Base-by-base conservation (phyloP, 2,113 vertebrate species). In the Phylloscopus whistleri region DNA sequence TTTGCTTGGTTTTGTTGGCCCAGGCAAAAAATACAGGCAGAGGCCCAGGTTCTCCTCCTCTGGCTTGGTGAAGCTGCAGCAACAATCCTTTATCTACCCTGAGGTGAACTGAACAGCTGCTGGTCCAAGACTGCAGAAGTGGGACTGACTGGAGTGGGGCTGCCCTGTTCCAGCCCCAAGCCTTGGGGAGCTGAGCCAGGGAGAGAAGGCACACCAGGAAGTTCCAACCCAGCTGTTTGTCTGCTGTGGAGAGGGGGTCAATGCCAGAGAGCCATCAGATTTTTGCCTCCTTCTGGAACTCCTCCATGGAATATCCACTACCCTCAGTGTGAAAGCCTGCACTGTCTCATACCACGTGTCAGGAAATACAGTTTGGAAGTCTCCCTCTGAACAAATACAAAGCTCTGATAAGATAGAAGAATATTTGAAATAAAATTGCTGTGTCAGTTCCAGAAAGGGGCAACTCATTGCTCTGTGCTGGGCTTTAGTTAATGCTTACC, bases 311-410 rank as follows among this genome's bases (percentile, higher is more conserved):
- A 41, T n/a, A 49, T n/a, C 28, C 30, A 49, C 8, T 41, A 33
- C 14, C 8, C 22, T 49, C 43, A 68, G n/a, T 0, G 0, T 27
- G 52, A 58, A 68, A 58, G 19, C 7, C 3, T 13, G 35, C 0
- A 0, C 64, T 26, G 30, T 22, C 22, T 58, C 1, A 1, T 48
- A 58, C 18, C 23, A 44, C 5, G 1, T 58, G 18, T 59, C 53
- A 49, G 35, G n/a, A 30, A 62, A 22, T 16, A 39, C 22, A 31
- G 33, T 37, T 63, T 33, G 27, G 33, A 62, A 37, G 39, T 27
- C 19, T 33, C 33, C 48, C 31, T 52, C 39, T 53, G 33, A 73
- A 73, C 58, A 63, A 63, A 46, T 55, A 39, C 11, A 55, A 33
- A 73, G 46, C 17, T 62, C 16, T 53, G 13, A 27, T 46, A 73